Percentiles rank a stretch among this genome's conserved stretches.
phyloP scores from a whole-genome alignment of 2,888 invertebrate species.

The Nymphalis urticae region DNA sequence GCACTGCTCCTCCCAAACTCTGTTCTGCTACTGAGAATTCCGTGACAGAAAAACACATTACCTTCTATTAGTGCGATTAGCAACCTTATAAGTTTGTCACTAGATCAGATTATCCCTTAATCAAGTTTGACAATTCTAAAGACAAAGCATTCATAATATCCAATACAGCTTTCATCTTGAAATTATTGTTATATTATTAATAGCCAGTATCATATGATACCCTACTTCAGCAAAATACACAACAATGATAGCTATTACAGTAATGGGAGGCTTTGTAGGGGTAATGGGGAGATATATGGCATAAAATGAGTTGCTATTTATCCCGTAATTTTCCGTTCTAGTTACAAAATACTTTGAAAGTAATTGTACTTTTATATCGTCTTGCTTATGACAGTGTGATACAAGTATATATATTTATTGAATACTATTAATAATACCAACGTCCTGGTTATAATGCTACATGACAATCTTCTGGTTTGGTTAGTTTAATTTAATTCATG shows the following conservation, averaged over 20 bases:
- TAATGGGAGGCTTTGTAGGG: constrained; percentile 25
- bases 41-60: too few relatives aligned
- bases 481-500: too few relatives aligned
- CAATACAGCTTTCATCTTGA: constrained; percentile 1
- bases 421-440: too few relatives aligned
- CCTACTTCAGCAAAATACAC: constrained; percentile 19
- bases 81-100: too few relatives aligned
- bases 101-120: too few relatives aligned
- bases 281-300: constrained; percentile 25
- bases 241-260: constrained; percentile 30
- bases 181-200: constrained; percentile 16
- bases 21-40: too few relatives aligned
- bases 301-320: constrained; percentile 19
- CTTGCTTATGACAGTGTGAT: constrained; percentile 7
- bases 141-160: too few relatives aligned
- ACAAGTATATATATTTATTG: neutral
- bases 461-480: too few relatives aligned
- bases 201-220: constrained; percentile 15
- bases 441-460: too few relatives aligned
- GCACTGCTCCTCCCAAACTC: too few relatives aligned
- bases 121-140: too few relatives aligned
- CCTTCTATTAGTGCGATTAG: too few relatives aligned
- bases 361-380: constrained; percentile 16
- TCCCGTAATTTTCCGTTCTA: constrained; percentile 20
- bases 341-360: constrained; percentile 14